Conservation (phyloP, 2,797 vertebrate species). For the Podarcis siculus region DNA sequence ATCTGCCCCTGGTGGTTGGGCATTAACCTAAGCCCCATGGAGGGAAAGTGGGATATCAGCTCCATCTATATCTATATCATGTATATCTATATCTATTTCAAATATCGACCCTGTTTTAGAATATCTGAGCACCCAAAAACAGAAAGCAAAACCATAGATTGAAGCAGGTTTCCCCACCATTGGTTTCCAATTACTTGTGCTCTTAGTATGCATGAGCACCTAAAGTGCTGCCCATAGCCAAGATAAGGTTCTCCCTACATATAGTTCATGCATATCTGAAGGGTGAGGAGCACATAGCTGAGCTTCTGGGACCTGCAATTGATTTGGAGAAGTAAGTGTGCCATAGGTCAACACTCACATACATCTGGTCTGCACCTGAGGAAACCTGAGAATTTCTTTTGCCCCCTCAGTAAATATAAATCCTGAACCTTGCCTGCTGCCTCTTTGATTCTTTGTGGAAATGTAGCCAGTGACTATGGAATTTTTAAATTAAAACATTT, state of each 20-base stretch:
- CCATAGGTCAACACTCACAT: neutral
- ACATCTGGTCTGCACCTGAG: conserved; percentile 70
- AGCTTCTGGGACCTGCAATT: conserved; percentile 34
- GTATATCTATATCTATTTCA: no score
- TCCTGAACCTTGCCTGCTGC: conserved; percentile 56
- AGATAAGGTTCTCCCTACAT: neutral
- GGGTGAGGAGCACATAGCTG: neutral
- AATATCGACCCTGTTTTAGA: neutral
- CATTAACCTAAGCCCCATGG: neutral
- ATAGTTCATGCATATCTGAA: neutral
- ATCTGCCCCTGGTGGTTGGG: neutral
- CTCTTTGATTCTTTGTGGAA: conserved; percentile 49
- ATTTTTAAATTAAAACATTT: neutral
- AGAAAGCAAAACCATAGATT: neutral
- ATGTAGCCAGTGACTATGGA: conserved; percentile 14
- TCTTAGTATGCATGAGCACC: neutral
- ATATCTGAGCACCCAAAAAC: neutral
- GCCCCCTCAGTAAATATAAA: conserved; percentile 32
- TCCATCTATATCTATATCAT: no score
- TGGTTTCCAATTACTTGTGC: neutral
- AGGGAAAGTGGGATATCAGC: neutral
- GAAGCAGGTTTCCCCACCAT: neutral
- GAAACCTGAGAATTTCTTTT: conserved; percentile 59
- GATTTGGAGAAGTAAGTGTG: conserved; percentile 46
- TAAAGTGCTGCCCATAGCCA: neutral